Base-by-base conservation (phyloP, 2,797 vertebrate species). In the Clarias fuscus region DNA sequence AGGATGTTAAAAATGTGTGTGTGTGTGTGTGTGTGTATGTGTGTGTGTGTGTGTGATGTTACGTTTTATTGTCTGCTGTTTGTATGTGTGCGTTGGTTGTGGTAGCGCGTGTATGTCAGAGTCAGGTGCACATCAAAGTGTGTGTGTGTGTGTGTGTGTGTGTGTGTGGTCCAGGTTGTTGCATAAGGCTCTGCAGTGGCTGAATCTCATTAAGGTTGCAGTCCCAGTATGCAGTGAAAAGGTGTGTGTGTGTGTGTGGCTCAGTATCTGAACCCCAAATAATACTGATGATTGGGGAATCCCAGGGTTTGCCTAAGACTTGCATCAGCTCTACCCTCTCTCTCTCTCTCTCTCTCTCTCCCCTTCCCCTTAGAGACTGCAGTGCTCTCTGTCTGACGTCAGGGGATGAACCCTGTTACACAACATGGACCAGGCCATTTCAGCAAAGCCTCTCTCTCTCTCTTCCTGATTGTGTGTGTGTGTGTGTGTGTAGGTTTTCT, bases 151-250 rank as follows among this genome's bases (percentile, higher is more conserved):
- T 27, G 71, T 48, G 73, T 80, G 30, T 85, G 62, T 70, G 77
- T 48, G 84, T 58, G 77, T 72, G 64, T 70, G 86, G 86, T 78
- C 84, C 75, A 75, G 27, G 64, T 43, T 87, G 84, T 91, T 91
- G 87, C 83, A 77, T 89, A 91, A 92, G 77, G 58, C 81, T 89
- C 89, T 81, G 88, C 89, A 89, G 89, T 88, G 88, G 83, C 85
- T 89, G 88, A 87, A 90, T 90, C 65, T 92, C 89, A 91, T 90
- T 89, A 90, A 56, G 67, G 77, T 83, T 84, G 87, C 86, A 85
- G 88, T 83, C 78, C 73, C 59, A 18, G 77, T 83, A 37, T 40
- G 82, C 59, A 78, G 78, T 71, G 65, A 53, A 24, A 82, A 65
- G 84, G 85, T 80, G 81, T 86, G 80, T 88, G 80, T 88, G 86